Percentiles rank a stretch among this genome's conserved stretches.
Evolutionary conservation across 2,113 vertebrate genomes (phyloP).

Genomic region (Raja brachyura): DNA sequence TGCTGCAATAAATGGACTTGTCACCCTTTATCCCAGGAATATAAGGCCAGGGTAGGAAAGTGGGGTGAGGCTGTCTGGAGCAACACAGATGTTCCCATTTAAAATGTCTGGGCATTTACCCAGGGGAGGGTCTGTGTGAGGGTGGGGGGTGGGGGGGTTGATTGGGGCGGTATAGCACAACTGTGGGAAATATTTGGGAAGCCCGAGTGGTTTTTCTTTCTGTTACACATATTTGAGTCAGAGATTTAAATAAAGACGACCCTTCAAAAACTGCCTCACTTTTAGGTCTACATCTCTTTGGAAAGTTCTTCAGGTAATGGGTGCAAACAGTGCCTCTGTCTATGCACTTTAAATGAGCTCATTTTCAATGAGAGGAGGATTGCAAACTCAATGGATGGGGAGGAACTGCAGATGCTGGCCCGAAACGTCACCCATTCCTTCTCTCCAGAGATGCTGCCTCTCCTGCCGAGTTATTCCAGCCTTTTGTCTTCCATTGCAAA

Average conservation of each 20-base stretch:
- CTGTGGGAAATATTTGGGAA: too few species aligned
- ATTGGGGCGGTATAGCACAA: neutral
- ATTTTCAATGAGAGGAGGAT: neutral
- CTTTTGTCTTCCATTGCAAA: neutral
- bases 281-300: neutral
- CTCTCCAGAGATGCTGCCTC: too few species aligned
- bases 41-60: neutral
- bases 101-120: neutral
- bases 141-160: too few species aligned
- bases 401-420: too few species aligned
- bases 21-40: neutral
- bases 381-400: neutral
- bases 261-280: neutral
- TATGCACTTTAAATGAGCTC: neutral
- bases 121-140: neutral
- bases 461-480: too few species aligned
- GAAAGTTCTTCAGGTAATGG: neutral
- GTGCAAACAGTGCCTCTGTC: neutral
- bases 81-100: neutral
- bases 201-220: neutral
- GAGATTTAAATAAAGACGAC: neutral
- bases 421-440: too few species aligned
- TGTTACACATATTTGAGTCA: neutral
- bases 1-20: neutral
- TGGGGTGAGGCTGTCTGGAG: neutral